Evolutionary conservation across 2,113 vertebrate genomes (phyloP).

Genomic region (Plectropomus leopardus): DNA sequence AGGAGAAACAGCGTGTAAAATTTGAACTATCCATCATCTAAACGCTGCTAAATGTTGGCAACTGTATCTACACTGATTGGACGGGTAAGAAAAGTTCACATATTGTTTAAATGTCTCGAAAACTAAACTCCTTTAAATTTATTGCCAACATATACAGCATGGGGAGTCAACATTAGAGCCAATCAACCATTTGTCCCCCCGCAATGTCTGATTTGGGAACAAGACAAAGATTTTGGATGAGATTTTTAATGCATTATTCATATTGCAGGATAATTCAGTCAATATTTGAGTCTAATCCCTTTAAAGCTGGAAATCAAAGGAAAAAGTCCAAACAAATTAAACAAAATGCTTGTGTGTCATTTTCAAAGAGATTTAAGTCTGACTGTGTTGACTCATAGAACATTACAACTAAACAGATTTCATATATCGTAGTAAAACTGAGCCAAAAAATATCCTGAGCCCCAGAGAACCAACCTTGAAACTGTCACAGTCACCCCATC

Average conservation of each 20-base stretch:
- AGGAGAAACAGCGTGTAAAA: neutral
- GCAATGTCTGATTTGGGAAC: neutral
- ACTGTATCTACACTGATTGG: neutral
- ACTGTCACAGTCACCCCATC: neutral
- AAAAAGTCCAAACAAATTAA: neutral
- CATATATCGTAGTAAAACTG: neutral
- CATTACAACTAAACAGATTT: neutral
- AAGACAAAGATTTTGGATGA: slow-evolving; percentile 1
- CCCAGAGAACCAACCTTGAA: neutral
- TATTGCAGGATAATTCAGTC: neutral
- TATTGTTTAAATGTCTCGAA: neutral
- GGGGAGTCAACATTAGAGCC: neutral
- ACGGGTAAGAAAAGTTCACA: neutral
- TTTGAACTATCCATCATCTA: neutral
- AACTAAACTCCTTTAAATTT: neutral
- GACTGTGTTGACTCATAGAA: neutral
- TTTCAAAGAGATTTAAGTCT: neutral
- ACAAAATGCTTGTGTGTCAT: neutral
- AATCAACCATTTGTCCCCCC: neutral
- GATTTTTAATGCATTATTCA: slow-evolving; percentile 23
- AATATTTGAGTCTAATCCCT: neutral
- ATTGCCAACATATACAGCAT: neutral
- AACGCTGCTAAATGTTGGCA: neutral
- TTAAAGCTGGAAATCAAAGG: slow-evolving; percentile 14
- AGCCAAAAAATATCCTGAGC: neutral